Percentiles rank a stretch among this genome's conserved stretches.
Conservation (phyloP, 2,797 vertebrate species). For the Borostomias antarcticus region DNA sequence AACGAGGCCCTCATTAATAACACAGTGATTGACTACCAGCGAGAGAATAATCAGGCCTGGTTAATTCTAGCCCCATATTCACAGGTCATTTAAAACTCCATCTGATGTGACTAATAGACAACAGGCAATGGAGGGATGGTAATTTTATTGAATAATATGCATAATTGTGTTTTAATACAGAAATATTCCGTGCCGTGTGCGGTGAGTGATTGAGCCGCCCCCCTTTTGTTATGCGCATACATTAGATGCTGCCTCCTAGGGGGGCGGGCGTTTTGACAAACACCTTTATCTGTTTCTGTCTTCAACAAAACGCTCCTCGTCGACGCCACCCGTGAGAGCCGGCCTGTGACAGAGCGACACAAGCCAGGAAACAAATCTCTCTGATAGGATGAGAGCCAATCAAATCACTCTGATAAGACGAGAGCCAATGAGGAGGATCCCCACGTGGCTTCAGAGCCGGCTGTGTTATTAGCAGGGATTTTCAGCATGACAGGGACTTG, state of each 20-base stretch:
- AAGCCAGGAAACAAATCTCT: no score
- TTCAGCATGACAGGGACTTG: no score
- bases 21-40: conserved; percentile 45
- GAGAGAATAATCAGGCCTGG: conserved; percentile 44
- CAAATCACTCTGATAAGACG: no score
- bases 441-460: no score
- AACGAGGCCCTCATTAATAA: conserved; percentile 42
- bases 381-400: no score
- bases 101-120: conserved; percentile 60
- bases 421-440: no score
- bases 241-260: conserved; percentile 45
- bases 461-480: no score
- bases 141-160: conserved; percentile 63
- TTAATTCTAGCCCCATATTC: conserved; percentile 46
- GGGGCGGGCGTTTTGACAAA: conserved; percentile 54
- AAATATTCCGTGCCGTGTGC: conserved; percentile 31
- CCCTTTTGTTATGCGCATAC: conserved; percentile 49
- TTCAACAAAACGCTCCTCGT: conserved; percentile 50
- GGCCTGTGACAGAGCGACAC: no score
- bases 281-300: conserved; percentile 54
- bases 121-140: conserved; percentile 51
- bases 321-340: no score
- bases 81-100: conserved; percentile 60
- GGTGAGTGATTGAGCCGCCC: conserved; percentile 44
- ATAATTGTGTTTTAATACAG: conserved; percentile 61